These are phyloP conservation scores for Tapirus indicus DNA, from an alignment of 2,797 vertebrate species.

Conservation along the genomic window DNA sequence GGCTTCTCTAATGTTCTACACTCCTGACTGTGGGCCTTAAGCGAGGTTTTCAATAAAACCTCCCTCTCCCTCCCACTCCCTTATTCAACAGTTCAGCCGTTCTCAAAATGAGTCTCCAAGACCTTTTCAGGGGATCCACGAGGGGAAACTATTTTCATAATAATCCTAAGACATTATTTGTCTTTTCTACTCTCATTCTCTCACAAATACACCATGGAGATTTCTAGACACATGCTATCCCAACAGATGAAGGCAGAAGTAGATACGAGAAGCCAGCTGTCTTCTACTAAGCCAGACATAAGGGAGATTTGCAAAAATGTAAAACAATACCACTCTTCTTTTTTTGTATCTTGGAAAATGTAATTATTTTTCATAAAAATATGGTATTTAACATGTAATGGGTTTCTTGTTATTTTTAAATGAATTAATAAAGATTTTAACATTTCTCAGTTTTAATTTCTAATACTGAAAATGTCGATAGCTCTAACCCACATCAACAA, in stretches of 20 bases:
- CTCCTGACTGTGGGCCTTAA: neutral
- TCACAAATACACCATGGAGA: neutral
- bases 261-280: neutral
- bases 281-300: neutral
- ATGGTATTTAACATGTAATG: neutral
- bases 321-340: neutral
- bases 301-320: neutral
- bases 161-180: neutral
- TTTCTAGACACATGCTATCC: neutral
- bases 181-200: neutral
- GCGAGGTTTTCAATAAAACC: neutral
- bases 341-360: neutral
- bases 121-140: neutral
- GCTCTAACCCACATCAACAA: neutral
- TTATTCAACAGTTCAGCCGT: neutral
- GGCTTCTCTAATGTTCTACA: neutral
- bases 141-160: neutral
- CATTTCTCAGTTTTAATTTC: conserved; percentile 12
- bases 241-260: neutral
- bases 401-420: neutral
- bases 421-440: neutral
- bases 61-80: neutral
- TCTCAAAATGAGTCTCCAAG: neutral
- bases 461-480: neutral
- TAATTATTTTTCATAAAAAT: conserved; percentile 8